A percentile compares a stretch with the other conserved stretches of the same genome.
phyloP scores from a whole-genome alignment of 1,140 invertebrate genomes.

The Ooceraea biroi region DNA sequence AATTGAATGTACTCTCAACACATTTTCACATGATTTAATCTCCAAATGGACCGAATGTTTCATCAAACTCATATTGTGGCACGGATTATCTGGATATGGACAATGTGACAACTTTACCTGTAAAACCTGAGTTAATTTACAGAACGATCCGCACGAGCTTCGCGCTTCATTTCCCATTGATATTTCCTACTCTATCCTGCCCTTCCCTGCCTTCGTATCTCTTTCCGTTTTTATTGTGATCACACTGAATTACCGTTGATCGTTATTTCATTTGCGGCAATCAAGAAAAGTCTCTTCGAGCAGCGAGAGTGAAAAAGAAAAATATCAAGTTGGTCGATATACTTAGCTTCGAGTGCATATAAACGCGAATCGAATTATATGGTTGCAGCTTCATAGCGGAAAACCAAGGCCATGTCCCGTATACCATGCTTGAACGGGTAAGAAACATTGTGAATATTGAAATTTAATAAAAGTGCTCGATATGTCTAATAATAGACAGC shows the following conservation, averaged over 20 bases:
- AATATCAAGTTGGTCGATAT: neutral
- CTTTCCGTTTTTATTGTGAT: neutral
- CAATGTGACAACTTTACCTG: conserved; percentile 6
- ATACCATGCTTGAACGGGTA: neutral
- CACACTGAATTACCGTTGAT: neutral
- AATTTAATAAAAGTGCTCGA: conserved; percentile 19
- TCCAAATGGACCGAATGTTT: neutral
- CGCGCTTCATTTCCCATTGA: conserved; percentile 35
- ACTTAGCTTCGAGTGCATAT: neutral
- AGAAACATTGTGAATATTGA: neutral
- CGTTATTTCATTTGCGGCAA: conserved; percentile 12
- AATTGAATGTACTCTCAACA: conserved; percentile 1
- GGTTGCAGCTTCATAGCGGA: neutral
- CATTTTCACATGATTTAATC: conserved; percentile 32
- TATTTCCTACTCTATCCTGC: neutral
- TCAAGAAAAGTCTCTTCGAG: neutral
- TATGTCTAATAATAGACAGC: neutral
- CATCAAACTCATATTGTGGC: neutral
- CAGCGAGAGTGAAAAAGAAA: neutral
- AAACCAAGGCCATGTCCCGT: neutral
- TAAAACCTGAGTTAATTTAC: neutral
- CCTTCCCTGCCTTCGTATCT: neutral
- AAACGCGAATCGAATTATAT: neutral
- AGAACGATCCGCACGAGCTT: neutral
- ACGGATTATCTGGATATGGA: conserved; percentile 6